These are phyloP conservation scores for Podotricha telesiphe DNA, from an alignment of 2,888 invertebrate species.

Conservation along the genomic window DNA sequence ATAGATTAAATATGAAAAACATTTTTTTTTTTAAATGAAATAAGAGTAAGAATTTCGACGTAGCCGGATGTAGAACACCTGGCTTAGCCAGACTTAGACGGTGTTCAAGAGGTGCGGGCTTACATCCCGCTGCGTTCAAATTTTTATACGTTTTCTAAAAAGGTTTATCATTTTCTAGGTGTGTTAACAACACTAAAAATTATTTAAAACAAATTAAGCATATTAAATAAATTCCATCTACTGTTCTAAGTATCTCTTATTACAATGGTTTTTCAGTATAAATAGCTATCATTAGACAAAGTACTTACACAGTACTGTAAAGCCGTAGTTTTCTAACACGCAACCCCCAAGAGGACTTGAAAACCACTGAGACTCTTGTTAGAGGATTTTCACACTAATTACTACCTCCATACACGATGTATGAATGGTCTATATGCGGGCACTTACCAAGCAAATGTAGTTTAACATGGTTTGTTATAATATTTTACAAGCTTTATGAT, in stretches of 20 bases:
- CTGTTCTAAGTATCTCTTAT: slow-evolving; percentile 19
- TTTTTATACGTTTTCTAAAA: no score
- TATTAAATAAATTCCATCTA: slow-evolving; percentile 30
- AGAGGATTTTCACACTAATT: slow-evolving; percentile 65
- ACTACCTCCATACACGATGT: slow-evolving; percentile 48
- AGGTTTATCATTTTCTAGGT: no score
- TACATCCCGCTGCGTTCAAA: no score
- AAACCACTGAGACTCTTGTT: slow-evolving; percentile 54
- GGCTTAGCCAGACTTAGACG: no score
- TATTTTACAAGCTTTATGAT: background rate
- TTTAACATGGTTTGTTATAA: background rate
- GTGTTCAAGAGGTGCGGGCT: no score
- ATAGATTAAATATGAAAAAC: no score
- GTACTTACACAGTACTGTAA: slow-evolving; percentile 48
- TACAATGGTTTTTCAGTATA: slow-evolving; percentile 52
- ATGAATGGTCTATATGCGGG: slow-evolving; percentile 23
- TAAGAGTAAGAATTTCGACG: no score
- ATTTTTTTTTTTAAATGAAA: no score
- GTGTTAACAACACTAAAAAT: no score
- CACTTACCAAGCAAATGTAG: slow-evolving; percentile 8
- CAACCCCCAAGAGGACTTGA: slow-evolving; percentile 50
- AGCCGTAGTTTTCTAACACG: slow-evolving; percentile 40
- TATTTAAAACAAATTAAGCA: slow-evolving; percentile 16
- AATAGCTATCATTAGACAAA: slow-evolving; percentile 65
- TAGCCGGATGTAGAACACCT: no score